phyloP scores from a whole-genome alignment of 1,140 invertebrate genomes.

The Caenorhabditis briggsae region DNA sequence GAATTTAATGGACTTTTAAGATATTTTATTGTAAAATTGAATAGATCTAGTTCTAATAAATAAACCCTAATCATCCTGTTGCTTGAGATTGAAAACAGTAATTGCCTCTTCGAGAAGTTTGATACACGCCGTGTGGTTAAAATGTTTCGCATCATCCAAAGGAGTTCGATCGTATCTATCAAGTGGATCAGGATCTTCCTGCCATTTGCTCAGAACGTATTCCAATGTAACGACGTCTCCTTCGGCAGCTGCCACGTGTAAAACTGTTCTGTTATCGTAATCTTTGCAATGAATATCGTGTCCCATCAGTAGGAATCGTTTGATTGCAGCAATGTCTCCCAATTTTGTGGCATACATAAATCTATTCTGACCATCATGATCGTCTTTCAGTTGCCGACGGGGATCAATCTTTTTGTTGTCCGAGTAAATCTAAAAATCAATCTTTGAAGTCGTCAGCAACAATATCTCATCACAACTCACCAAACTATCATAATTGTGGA shows the following conservation, averaged over 20 bases:
- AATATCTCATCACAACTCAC: conserved; percentile 78
- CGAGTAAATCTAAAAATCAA: conserved; percentile 81
- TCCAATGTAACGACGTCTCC: conserved; percentile 72
- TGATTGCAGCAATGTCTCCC: conserved; percentile 90
- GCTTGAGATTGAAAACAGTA: conserved; percentile 20
- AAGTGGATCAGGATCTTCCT: conserved; percentile 82
- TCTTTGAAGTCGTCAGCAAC: neutral
- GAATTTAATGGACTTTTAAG: too few species aligned
- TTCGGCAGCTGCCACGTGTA: conserved; percentile 79
- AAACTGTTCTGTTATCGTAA: conserved; percentile 85
- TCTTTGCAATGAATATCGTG: conserved; percentile 85
- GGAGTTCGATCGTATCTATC: conserved; percentile 66
- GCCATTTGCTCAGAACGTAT: conserved; percentile 83
- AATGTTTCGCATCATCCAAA: conserved; percentile 65
- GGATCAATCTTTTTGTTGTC: conserved; percentile 89
- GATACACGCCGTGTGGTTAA: conserved; percentile 65
- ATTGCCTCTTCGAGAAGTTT: conserved; percentile 44
- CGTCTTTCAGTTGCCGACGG: conserved; percentile 82
- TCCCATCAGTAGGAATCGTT: conserved; percentile 81
- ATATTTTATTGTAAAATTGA: too few species aligned
- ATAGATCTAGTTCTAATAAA: too few species aligned
- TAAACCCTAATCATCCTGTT: conserved; percentile 20
- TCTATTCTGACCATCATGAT: conserved; percentile 92
- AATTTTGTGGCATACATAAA: conserved; percentile 88
- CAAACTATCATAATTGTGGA: conserved; percentile 95